A percentile compares a stretch with the other conserved stretches of the same genome.
Conservation (phyloP, 2,113 vertebrate genomes). For the Hippocampus abdominalis region DNA sequence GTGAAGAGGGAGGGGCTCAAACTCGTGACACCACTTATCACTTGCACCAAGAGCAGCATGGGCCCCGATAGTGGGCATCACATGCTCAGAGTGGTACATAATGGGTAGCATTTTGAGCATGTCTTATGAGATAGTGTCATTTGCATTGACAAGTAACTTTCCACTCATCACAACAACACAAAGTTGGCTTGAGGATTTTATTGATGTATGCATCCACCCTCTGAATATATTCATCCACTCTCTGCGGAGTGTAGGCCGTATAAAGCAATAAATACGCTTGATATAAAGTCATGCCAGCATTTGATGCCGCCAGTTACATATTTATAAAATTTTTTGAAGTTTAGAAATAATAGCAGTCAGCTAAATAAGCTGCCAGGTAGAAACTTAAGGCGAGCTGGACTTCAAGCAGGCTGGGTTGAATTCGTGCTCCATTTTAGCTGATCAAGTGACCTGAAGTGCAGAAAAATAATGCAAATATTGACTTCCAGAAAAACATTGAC, state of each 20-base stretch:
- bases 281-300: constrained; percentile 66
- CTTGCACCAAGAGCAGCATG: constrained; percentile 29
- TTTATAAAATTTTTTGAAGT: constrained; percentile 20
- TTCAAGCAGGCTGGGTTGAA: constrained; percentile 53
- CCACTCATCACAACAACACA: constrained; percentile 14
- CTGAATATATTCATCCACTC: constrained; percentile 48
- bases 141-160: not conserved
- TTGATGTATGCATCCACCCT: constrained; percentile 59
- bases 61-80: constrained; percentile 31
- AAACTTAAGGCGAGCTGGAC: constrained; percentile 54
- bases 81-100: not conserved
- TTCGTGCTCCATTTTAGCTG: constrained; percentile 53
- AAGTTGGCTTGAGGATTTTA: constrained; percentile 62
- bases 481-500: constrained; percentile 8
- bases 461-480: not conserved
- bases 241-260: constrained; percentile 45
- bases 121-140: not conserved
- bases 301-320: constrained; percentile 50
- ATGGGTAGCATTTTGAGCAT: not conserved
- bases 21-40: constrained; percentile 40
- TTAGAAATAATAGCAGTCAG: constrained; percentile 46
- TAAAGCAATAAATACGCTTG: constrained; percentile 73
- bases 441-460: constrained; percentile 59
- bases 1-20: constrained; percentile 5
- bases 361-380: constrained; percentile 62